These are phyloP conservation scores for Lepidurus packardi DNA, from an alignment of 1,140 invertebrate species.

Conservation along the genomic window DNA sequence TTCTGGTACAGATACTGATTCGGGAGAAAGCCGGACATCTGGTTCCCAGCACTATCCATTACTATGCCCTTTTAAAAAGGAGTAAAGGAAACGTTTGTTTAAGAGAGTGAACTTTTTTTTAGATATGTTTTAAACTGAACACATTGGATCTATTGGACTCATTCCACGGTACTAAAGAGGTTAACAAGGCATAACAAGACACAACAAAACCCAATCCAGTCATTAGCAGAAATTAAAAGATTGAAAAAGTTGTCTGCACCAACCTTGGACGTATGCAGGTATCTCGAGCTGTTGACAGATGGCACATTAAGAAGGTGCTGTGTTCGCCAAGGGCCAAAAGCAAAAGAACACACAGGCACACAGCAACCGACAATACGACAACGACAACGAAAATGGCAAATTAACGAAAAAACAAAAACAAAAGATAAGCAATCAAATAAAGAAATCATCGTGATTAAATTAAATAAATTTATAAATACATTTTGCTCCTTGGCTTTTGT, in stretches of 20 bases:
- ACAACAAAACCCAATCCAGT: background rate
- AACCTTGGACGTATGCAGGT: conserved; percentile 71
- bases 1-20: conserved; percentile 31
- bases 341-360: conserved; percentile 26
- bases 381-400: conserved; percentile 21
- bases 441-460: too few relatives aligned
- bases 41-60: conserved; percentile 27
- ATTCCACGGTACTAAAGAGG: conserved; percentile 6
- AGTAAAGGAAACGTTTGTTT: background rate
- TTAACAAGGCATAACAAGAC: background rate
- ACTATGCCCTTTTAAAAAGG: conserved; percentile 28
- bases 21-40: conserved; percentile 28
- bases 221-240: background rate
- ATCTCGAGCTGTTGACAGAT: conserved; percentile 64
- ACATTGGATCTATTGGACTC: background rate
- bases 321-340: conserved; percentile 22
- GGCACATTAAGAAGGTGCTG: conserved; percentile 75
- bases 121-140: background rate
- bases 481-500: too few relatives aligned
- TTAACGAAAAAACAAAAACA: conserved; percentile 60
- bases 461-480: too few relatives aligned
- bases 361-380: conserved; percentile 1
- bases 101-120: background rate
- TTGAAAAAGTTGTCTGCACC: conserved; percentile 43
- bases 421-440: conserved; percentile 45